Conservation (phyloP, 2,113 vertebrate species). For the Struthio camelus region DNA sequence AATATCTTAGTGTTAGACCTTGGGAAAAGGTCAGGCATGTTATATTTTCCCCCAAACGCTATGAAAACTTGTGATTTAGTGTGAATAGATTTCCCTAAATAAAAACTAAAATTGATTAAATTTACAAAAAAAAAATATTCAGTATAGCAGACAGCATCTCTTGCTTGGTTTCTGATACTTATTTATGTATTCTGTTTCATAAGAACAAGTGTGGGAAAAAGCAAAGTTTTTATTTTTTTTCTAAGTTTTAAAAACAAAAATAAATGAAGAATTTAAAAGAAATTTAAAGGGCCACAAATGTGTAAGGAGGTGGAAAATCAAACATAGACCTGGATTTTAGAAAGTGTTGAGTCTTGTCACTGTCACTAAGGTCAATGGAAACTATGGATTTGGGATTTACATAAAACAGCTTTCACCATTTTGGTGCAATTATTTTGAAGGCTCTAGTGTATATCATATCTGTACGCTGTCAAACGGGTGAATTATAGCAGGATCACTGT, state of each 20-base stretch:
- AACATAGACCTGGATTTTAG: not conserved
- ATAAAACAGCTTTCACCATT: not conserved
- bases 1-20: no score
- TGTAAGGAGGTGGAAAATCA: not conserved
- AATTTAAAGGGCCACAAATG: not conserved
- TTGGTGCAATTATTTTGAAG: not conserved
- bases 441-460: not conserved
- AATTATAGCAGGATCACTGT: not conserved
- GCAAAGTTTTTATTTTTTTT: not conserved
- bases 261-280: not conserved
- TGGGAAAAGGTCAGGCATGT: not conserved
- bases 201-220: not conserved
- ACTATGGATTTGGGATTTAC: not conserved
- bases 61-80: not conserved
- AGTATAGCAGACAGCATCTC: not conserved
- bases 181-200: not conserved
- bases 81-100: not conserved
- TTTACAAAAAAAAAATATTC: not conserved
- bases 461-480: not conserved
- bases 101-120: not conserved
- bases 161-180: not conserved
- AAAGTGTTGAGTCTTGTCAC: fast-evolving
- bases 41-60: not conserved
- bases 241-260: not conserved
- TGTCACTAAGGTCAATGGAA: not conserved